Percentiles rank a stretch among this genome's conserved stretches.
Evolutionary conservation across 2,797 vertebrate species (phyloP).

Genomic region (Sarcophilus harrisii): DNA sequence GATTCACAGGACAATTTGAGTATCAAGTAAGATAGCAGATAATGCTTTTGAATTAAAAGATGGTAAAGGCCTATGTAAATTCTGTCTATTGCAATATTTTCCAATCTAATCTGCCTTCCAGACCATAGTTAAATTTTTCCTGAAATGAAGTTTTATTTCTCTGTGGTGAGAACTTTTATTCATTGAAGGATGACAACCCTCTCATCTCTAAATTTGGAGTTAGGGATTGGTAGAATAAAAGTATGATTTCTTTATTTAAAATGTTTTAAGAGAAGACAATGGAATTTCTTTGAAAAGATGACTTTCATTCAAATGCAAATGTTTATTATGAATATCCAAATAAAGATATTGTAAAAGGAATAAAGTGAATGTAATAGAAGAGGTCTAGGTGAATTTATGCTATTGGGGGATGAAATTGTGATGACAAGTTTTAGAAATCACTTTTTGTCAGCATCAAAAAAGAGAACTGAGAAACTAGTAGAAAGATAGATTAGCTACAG

Average conservation of each 20-base stretch:
- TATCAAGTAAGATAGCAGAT: not conserved
- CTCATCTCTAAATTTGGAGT: not conserved
- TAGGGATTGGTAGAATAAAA: not conserved
- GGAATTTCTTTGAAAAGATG: not conserved
- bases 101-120: not conserved
- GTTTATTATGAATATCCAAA: not conserved
- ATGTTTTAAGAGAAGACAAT: not conserved
- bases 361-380: not conserved
- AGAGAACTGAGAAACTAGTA: not conserved
- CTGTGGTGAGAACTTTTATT: not conserved
- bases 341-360: not conserved
- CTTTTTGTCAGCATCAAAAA: not conserved
- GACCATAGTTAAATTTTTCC: not conserved
- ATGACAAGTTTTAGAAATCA: not conserved
- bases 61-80: not conserved
- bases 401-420: not conserved
- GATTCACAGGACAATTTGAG: not conserved
- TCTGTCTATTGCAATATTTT: not conserved
- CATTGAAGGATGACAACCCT: not conserved
- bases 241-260: not conserved
- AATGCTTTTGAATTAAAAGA: not conserved
- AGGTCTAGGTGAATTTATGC: not conserved
- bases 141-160: not conserved
- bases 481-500: not conserved
- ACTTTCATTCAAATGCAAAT: not conserved